phyloP scores from a whole-genome alignment of 2,113 vertebrate genomes.

The Hippocampus mohnikei region DNA sequence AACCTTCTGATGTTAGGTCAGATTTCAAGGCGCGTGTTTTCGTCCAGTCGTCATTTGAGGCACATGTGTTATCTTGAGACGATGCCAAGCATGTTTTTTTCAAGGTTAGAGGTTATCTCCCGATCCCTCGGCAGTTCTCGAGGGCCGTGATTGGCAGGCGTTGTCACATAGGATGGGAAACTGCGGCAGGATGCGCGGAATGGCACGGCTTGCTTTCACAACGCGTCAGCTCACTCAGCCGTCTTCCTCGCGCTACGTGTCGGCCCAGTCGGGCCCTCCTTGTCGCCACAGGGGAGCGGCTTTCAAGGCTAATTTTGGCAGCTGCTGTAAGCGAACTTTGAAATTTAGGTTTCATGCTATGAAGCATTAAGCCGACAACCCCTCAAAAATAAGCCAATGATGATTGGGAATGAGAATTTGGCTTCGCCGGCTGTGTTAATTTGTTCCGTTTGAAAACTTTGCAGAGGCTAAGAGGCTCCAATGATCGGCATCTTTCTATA shows the following conservation, averaged over 20 bases:
- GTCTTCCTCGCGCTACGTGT: slow-evolving; percentile 49
- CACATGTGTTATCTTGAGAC: slow-evolving; percentile 30
- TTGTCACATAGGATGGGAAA: slow-evolving; percentile 57
- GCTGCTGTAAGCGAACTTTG: slow-evolving; percentile 42
- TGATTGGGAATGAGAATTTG: slow-evolving; percentile 26
- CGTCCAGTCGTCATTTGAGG: slow-evolving; percentile 52
- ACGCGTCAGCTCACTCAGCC: slow-evolving; percentile 58
- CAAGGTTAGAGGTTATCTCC: slow-evolving; percentile 60
- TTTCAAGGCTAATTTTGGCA: slow-evolving; percentile 56
- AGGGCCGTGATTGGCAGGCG: slow-evolving; percentile 60
- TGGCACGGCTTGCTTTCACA: slow-evolving; percentile 49
- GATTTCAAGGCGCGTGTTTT: neutral
- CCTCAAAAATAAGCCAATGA: slow-evolving; percentile 3
- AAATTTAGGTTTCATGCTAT: slow-evolving; percentile 15
- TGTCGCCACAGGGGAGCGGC: slow-evolving; percentile 39
- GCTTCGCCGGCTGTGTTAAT: slow-evolving; percentile 51
- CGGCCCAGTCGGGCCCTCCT: slow-evolving; percentile 33
- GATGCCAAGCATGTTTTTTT: slow-evolving; percentile 53
- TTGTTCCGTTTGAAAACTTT: slow-evolving; percentile 60
- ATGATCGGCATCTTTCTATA: slow-evolving; percentile 73
- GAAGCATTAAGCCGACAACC: slow-evolving; percentile 30
- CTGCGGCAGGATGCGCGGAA: slow-evolving; percentile 52
- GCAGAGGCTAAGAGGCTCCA: slow-evolving; percentile 1
- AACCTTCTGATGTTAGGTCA: neutral
- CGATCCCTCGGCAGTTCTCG: slow-evolving; percentile 53